phyloP scores from a whole-genome alignment of 2,888 invertebrate genomes.

The Epinotia brunnichana region DNA sequence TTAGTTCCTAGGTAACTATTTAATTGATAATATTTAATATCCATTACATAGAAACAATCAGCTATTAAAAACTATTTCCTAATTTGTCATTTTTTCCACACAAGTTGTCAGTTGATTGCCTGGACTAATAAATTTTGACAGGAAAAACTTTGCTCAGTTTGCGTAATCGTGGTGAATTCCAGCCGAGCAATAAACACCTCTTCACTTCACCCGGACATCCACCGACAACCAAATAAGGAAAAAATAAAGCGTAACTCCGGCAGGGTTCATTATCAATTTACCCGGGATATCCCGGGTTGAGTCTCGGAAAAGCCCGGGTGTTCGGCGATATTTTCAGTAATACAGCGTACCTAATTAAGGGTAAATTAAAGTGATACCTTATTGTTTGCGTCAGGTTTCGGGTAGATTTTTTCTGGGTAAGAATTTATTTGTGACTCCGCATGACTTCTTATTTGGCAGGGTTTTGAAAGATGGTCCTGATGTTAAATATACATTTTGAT shows the following conservation, averaged over 20 bases:
- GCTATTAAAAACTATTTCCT: too few species aligned
- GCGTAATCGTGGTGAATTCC: neutral
- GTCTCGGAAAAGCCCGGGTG: constrained; percentile 1
- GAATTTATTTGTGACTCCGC: neutral
- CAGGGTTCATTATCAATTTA: constrained; percentile 35
- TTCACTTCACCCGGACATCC: constrained; percentile 6
- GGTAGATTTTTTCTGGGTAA: neutral
- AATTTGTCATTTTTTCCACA: too few species aligned
- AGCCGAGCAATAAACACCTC: constrained; percentile 16
- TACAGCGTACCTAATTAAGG: constrained; percentile 10
- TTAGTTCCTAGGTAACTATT: too few species aligned
- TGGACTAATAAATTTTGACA: too few species aligned
- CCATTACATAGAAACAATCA: too few species aligned
- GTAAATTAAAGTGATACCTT: neutral
- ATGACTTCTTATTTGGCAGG: neutral
- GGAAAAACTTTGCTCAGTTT: neutral
- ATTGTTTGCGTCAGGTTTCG: neutral
- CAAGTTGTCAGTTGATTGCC: too few species aligned
- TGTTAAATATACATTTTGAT: neutral
- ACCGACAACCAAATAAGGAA: constrained; percentile 22
- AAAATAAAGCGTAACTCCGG: constrained; percentile 27
- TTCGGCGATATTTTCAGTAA: constrained; percentile 1
- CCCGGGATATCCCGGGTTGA: neutral
- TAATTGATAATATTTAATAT: too few species aligned
- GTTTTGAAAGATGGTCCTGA: neutral